Percentiles rank a stretch among this genome's conserved stretches.
Evolutionary conservation across 2,113 vertebrate species (phyloP).

Genomic region (Numenius arquata): DNA sequence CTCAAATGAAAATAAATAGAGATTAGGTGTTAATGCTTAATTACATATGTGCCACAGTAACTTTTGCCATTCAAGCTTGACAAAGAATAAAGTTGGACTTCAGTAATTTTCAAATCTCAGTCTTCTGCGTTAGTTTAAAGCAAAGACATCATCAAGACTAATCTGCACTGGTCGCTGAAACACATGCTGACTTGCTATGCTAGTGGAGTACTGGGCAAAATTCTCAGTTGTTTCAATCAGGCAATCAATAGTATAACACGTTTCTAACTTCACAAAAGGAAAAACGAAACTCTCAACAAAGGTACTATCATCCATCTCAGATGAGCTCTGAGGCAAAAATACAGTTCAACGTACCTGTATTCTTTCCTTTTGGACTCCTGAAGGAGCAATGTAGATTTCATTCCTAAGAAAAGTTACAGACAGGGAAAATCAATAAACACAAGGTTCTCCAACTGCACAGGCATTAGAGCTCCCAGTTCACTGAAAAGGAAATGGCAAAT

Average conservation of each 20-base stretch:
- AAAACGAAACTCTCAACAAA: background rate
- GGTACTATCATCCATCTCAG: background rate
- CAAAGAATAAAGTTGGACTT: background rate
- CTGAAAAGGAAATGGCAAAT: background rate
- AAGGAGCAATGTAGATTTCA: conserved; percentile 94
- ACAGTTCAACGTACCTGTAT: conserved; percentile 82
- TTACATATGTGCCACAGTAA: background rate
- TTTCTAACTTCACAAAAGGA: background rate
- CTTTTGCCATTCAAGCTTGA: background rate
- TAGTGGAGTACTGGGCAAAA: background rate
- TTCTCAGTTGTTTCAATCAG: background rate
- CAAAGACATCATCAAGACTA: background rate
- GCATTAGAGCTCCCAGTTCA: background rate
- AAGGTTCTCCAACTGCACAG: background rate
- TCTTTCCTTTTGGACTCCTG: conserved; percentile 96
- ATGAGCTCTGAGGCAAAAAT: background rate
- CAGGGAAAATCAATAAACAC: background rate
- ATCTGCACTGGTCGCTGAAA: background rate
- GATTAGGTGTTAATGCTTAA: background rate
- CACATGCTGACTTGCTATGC: background rate
- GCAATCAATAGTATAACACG: background rate
- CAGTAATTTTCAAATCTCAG: background rate
- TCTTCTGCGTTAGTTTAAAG: background rate
- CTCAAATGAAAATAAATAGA: background rate
- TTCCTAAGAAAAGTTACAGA: conserved; percentile 72